A percentile compares a stretch with the other conserved stretches of the same genome.
phyloP scores from a whole-genome alignment of 2,888 invertebrate species.

The Amphimallon solstitiale region DNA sequence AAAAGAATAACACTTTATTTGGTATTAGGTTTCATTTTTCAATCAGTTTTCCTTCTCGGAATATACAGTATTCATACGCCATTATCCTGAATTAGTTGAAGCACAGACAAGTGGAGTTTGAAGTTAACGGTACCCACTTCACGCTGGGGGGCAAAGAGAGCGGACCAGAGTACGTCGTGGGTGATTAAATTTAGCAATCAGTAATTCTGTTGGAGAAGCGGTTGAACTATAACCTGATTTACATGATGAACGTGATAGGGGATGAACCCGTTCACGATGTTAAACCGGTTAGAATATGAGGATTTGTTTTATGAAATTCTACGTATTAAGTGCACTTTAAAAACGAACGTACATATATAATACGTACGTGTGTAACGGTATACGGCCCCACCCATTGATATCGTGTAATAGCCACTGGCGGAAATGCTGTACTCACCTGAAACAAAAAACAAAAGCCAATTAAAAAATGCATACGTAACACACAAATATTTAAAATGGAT shows the following conservation, averaged over 20 bases:
- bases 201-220: conserved; percentile 34
- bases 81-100: too few relatives aligned
- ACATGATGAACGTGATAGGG: conserved; percentile 20
- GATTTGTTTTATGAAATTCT: neutral
- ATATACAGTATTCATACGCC: too few relatives aligned
- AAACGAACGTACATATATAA: neutral
- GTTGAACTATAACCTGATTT: conserved; percentile 34
- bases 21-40: too few relatives aligned
- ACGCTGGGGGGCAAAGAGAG: neutral
- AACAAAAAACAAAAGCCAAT: conserved; percentile 25
- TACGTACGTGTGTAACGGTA: too few relatives aligned
- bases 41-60: too few relatives aligned
- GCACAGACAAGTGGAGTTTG: too few relatives aligned
- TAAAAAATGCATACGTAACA: too few relatives aligned
- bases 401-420: neutral
- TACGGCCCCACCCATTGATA: too few relatives aligned
- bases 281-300: too few relatives aligned
- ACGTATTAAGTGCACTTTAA: neutral
- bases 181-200: conserved; percentile 35
- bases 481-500: too few relatives aligned
- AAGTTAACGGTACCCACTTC: neutral
- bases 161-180: conserved; percentile 22
- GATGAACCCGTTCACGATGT: too few relatives aligned
- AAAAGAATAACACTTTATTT: too few relatives aligned
- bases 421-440: conserved; percentile 8